Base-by-base conservation (phyloP, 2,797 vertebrate genomes). In the Cirrhinus mrigala region DNA sequence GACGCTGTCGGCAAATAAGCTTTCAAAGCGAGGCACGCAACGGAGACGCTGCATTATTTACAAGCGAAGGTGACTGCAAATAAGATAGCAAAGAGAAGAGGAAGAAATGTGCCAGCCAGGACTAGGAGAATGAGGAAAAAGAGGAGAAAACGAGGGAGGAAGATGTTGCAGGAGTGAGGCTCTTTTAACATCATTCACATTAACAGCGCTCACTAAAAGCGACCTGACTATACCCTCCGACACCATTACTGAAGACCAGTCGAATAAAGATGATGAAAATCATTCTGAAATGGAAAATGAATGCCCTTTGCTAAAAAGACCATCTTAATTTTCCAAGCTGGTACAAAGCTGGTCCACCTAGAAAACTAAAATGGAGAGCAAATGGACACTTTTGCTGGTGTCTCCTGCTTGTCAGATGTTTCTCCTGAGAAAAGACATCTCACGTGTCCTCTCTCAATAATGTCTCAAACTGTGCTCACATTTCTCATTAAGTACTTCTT, bases 21-120 rank as follows among this genome's bases (percentile, higher is more conserved):
- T 48, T 79, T 82, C 40, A 83, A 84, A 80, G 62, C 20, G 6
- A 29, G 4, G 58, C 86, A 83, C 22, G 24, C 40, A 14, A 46
- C 12, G 8, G n/a, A 78, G 40, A 69, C 29, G 58, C 74, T 64
- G 3, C 58, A 79, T 83, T 79, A 87, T 40, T 83, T 71, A 54
- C 60, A 79, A 84, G 29, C 3, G 10, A 60, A 84, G 68, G 52
- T 84, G 79, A 79, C 69, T 86, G 74, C n/a, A 86, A 82, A 87
- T 74, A 76, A 87, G 62, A 68, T 54, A 48, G 16, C n/a, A 48
- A 52, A 83, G 71, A 84, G n/a, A 81, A 79, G 56, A 70, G 60
- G 64, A 86, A 27, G 46, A 66, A 87, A 75, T 4, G 24, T 44
- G 24, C 60, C 24, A 22, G 11, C 1, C 76, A 48, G 24, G 66